Evolutionary conservation across 2,797 vertebrate genomes (phyloP), one percentile per base, ranked within the genome.

Genomic region (Hapalemur alaotrensis): DNA sequence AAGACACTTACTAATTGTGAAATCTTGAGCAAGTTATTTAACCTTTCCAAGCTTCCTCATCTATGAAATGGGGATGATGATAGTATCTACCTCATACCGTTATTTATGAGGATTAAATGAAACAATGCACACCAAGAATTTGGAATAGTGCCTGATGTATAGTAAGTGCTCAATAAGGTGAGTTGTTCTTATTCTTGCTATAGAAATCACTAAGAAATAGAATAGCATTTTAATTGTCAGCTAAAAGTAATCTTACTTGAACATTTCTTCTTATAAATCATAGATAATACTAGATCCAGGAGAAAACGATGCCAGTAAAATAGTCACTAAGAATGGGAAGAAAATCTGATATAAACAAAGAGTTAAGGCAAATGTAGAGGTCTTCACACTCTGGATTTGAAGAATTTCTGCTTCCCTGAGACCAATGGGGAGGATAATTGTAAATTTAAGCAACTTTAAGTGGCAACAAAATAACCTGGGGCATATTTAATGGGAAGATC

Each of bases 41-140:
- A 93, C 41, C 46, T 89, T 91, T 94, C 70, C n/a, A 93, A 96
- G 59, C 75, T 95, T 95, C 70, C 46, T 97, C 95, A 91, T 95
- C 89, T 95, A 95, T 82, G 84, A 97, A 96, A 96, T 97, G 70
- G 69, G 70, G 67, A 86, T 96, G 90, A 91, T 96, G 93, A 98
- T 76, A 80, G 78, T 38, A 70, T 86, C 83, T 41, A 76, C 75
- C 15, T 48, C 57, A 48, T 50, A 85, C n/a, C 17, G 11, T 79
- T 95, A 65, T 93, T 91, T 78, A 65, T 76, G 52, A 95, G 32
- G 46, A 91, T 80, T 89, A 61, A 90, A 59, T 82, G 30, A 95
- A 91, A 89, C 28, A 41, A 50, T 57, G 32, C 1, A 41, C 18
- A 78, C 14, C 76, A 86, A 86, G 25, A 91, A 91, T n/a, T 85